Evolutionary conservation across 2,888 invertebrate genomes (phyloP).

Genomic region (Coremacera marginata): DNA sequence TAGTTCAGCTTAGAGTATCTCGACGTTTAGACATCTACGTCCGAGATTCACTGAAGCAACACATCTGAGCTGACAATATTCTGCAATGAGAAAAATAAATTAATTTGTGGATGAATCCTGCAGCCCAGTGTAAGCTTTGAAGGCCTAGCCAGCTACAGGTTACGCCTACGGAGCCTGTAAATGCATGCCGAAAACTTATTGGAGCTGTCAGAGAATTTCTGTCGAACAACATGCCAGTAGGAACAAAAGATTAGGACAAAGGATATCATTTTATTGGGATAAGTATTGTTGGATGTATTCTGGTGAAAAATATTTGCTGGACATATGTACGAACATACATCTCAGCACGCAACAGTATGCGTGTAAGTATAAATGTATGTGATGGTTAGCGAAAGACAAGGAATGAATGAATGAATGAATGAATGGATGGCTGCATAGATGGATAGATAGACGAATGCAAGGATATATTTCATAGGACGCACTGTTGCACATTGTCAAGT

Average conservation of each 20-base stretch:
- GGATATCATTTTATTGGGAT: slow-evolving; percentile 3
- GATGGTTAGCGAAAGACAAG: not conserved
- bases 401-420: slow-evolving; percentile 5
- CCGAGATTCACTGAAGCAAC: too few relatives aligned
- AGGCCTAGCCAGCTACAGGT: too few relatives aligned
- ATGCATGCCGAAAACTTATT: too few relatives aligned
- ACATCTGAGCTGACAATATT: too few relatives aligned
- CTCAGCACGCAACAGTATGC: not conserved
- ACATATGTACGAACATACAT: not conserved
- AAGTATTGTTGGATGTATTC: not conserved
- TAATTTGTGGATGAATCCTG: too few relatives aligned
- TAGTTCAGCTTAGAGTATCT: too few relatives aligned
- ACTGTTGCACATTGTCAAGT: slow-evolving; percentile 7
- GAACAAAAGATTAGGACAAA: not conserved
- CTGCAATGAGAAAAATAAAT: too few relatives aligned
- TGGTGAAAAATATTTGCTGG: not conserved
- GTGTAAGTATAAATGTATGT: not conserved
- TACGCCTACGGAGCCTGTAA: too few relatives aligned
- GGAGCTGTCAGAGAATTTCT: too few relatives aligned
- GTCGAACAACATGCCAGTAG: too few relatives aligned
- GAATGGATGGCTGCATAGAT: not conserved
- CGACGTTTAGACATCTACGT: too few relatives aligned
- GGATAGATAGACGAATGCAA: not conserved
- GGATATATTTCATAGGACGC: not conserved
- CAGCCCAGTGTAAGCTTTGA: too few relatives aligned